Base-by-base conservation (phyloP, 2,888 invertebrate species). In the Aleiodes leptofemur region DNA sequence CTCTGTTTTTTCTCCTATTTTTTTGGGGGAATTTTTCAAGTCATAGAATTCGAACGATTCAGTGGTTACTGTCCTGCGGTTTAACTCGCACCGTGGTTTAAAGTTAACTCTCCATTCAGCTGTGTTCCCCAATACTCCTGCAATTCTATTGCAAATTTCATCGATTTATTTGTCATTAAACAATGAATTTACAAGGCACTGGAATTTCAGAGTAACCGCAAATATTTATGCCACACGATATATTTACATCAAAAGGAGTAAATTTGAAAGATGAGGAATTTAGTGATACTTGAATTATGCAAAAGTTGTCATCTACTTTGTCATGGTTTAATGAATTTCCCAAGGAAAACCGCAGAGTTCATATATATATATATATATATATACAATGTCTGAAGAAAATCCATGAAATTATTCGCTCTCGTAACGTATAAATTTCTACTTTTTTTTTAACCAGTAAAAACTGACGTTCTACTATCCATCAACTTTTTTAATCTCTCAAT, bases 401-500 rank as follows among this genome's bases (percentile, higher is more conserved):
- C 43, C 48, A 48, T 64, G n/a, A 64, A 64, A 64, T 43, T 43
- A 43, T 64, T 48, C 43, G 14, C 23, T 64, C 43, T 64, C 9
- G 23, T 23, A 64, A 16, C 23, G 64, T 14, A n/a, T 16, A 64
- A 64, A 34, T 34, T 23, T 34, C 34, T 34, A 4, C 2, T 34
- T 34, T 34, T 34, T 34, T 43, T 64, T 64, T 9, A 16, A 31
- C n/a, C n/a, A 31, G 23, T 34, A 7, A n/a, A 34, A 64, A 64
- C 64, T 64, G 23, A 43, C 48, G 64, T 43, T 16, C 64, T 43
- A 13, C 43, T 64, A 43, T 7, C 64, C 64, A 48, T 64, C 64
- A 64, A 64, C 64, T 64, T 64, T 64, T 64, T 64, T 64, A 64
- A 64, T 64, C 64, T 64, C 64, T 64, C 64, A 64, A 64, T 64